phyloP scores from a whole-genome alignment of 2,797 vertebrate genomes.

The Pangasius sanitwongsei region DNA sequence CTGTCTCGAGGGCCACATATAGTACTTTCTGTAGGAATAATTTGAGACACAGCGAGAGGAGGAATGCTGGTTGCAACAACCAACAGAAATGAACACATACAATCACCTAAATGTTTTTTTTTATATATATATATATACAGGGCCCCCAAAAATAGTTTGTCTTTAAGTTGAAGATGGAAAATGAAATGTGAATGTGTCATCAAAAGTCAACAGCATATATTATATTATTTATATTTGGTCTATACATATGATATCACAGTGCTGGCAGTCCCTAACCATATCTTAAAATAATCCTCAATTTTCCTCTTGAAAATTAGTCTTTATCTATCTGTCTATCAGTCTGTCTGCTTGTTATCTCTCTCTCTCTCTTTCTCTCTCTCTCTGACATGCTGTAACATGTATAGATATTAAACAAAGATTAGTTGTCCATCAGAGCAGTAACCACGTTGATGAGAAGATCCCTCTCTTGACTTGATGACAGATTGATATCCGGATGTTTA shows the following conservation, averaged over 20 bases:
- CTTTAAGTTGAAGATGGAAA: not conserved
- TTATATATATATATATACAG: not conserved
- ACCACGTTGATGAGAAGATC: not conserved
- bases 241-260: not conserved
- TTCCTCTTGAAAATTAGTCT: not conserved
- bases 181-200: not conserved
- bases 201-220: not conserved
- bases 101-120: not conserved
- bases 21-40: not conserved
- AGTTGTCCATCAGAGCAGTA: not conserved
- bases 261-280: too few relatives aligned
- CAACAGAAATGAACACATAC: not conserved
- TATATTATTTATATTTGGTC: not conserved
- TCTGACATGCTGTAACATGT: not conserved
- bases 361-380: not conserved
- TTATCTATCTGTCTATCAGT: not conserved
- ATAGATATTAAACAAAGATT: constrained; percentile 7
- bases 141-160: not conserved
- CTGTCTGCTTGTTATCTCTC: not conserved
- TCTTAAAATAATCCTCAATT: constrained; percentile 1
- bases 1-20: too few relatives aligned
- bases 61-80: not conserved
- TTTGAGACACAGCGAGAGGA: not conserved
- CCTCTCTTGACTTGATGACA: not conserved
- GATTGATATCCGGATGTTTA: not conserved